Conservation (phyloP, 2,797 vertebrate species). For the Megaceryle alcyon region DNA sequence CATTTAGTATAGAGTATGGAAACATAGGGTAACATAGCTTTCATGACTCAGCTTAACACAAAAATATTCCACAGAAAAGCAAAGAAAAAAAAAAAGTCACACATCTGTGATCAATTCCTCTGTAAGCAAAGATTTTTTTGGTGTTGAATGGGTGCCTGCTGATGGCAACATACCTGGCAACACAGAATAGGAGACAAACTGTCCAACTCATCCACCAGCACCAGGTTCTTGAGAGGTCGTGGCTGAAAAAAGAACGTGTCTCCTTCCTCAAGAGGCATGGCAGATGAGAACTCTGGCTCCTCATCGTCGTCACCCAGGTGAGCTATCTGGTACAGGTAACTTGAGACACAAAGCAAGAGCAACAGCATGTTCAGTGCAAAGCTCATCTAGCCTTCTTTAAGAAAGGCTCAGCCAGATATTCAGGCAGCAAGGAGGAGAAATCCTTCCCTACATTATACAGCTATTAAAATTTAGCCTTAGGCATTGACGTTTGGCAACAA, state of each 20-base stretch:
- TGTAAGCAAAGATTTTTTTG: not conserved
- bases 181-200: slow-evolving; percentile 96
- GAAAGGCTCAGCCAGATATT: not conserved
- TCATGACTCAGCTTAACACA: not conserved
- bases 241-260: slow-evolving; percentile 99
- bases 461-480: not conserved
- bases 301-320: slow-evolving; percentile 98
- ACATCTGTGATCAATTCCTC: not conserved
- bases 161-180: slow-evolving; percentile 86
- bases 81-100: not conserved
- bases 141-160: not conserved
- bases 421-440: not conserved
- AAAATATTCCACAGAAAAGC: not conserved
- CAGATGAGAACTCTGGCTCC: slow-evolving; percentile 98
- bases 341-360: slow-evolving; percentile 50
- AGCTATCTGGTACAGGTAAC: slow-evolving; percentile 99
- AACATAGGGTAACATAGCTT: not conserved
- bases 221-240: slow-evolving; percentile 95
- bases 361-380: not conserved
- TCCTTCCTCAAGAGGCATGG: slow-evolving; percentile 97
- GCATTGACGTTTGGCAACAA: not conserved
- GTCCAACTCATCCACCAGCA: slow-evolving; percentile 96
- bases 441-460: not conserved
- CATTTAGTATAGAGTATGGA: not conserved
- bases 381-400: not conserved